phyloP scores from a whole-genome alignment of 2,888 invertebrate genomes.

The Macaria liturata region DNA sequence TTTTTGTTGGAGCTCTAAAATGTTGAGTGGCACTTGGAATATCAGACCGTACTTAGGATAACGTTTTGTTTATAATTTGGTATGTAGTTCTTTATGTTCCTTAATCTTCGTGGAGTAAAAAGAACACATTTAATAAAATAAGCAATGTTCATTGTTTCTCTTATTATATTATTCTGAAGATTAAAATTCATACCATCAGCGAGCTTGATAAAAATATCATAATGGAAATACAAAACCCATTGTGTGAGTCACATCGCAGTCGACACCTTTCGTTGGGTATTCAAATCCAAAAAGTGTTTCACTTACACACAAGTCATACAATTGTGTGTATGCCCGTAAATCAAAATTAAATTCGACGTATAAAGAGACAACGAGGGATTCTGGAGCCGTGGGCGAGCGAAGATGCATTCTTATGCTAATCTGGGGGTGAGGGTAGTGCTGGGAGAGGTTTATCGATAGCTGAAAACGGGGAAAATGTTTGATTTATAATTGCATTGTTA shows the following conservation, averaged over 20 bases:
- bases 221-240: background rate
- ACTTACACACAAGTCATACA: conserved; percentile 65
- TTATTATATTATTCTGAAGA: too few relatives aligned
- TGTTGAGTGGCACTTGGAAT: background rate
- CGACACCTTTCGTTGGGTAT: conserved; percentile 28
- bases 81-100: too few relatives aligned
- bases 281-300: conserved; percentile 59
- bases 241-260: conserved; percentile 29
- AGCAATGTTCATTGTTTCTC: too few relatives aligned
- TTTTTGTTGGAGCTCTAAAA: background rate
- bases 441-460: conserved; percentile 9
- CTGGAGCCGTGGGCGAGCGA: conserved; percentile 73
- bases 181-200: too few relatives aligned
- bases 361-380: conserved; percentile 78
- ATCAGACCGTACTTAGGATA: background rate
- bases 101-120: too few relatives aligned
- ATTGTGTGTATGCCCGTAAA: conserved; percentile 75
- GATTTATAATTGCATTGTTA: too few relatives aligned
- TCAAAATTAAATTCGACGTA: conserved; percentile 82
- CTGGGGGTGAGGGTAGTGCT: conserved; percentile 36
- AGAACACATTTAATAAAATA: too few relatives aligned
- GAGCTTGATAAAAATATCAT: too few relatives aligned
- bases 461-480: too few relatives aligned
- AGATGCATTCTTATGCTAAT: conserved; percentile 83
- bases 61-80: too few relatives aligned